Base-by-base conservation (phyloP, 2,113 vertebrate genomes). In the Galeopterus variegatus region DNA sequence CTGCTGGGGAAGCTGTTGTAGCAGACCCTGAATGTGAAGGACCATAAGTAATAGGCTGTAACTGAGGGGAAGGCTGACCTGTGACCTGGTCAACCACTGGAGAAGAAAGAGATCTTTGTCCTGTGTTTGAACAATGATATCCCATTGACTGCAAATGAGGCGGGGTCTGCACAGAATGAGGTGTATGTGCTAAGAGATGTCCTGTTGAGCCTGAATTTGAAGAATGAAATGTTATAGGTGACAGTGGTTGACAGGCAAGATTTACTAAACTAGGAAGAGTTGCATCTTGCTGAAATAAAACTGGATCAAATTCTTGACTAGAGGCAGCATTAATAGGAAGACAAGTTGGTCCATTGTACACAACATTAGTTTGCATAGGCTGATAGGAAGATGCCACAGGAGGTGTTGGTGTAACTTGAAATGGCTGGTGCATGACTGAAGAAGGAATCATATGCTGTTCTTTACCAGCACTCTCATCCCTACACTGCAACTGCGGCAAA, bases 261-360 rank as follows among this genome's bases (percentile, higher is more conserved):
- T 99, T 99, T 98, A 99, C 98, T 93, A 99, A 98, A 97, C 98
- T 99, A 97, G 99, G 98, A 98, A 99, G 98, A 82, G 98, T 95
- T 82, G 98, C 97, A 97, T 99, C 99, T 89, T 99, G 99, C 56
- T 99, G 99, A 98, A 99, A 99, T 23, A 99, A 98, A 98, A 99
- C 97, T 41, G 99, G 87, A 96, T 99, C 99, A 75, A 99, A 99
- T 97, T 98, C 98, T 98, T 99, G 99, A 97, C 98, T 96, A 93
- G 99, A 98, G 96, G 97, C 98, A 94, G 98, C 98, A 98, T 98
- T 99, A 98, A 99, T 90, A 79, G 99, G 98, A 99, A 99, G 99
- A 99, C 99, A 99, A 85, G 99, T 96, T 98, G 99, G 99, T 98
- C 99, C 99, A 8, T 99, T 99, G 98, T 99, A 99, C 75, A 99